These are phyloP conservation scores for Psittacula echo DNA, from an alignment of 2,797 vertebrate species.

Conservation along the genomic window DNA sequence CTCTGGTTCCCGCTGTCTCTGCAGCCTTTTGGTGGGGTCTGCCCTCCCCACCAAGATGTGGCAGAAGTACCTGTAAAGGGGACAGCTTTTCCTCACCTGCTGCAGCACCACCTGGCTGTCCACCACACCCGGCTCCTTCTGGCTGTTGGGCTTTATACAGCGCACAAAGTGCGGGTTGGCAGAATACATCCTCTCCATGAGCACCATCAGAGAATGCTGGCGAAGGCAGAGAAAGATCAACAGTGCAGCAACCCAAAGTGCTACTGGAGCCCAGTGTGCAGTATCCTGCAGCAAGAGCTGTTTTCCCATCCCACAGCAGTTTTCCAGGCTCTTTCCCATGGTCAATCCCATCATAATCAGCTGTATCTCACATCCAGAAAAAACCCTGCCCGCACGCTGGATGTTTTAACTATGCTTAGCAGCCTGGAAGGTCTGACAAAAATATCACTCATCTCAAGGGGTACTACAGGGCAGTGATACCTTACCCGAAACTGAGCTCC, in stretches of 20 bases:
- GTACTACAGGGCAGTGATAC: not conserved
- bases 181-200: constrained; percentile 83
- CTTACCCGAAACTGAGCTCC: constrained; percentile 80
- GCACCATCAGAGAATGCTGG: constrained; percentile 79
- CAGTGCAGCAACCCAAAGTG: not conserved
- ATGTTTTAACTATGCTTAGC: not conserved
- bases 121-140: constrained; percentile 74
- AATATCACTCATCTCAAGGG: not conserved
- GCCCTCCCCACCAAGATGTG: not conserved
- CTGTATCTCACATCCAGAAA: not conserved
- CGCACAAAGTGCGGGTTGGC: constrained; percentile 80
- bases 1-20: not conserved
- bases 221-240: not conserved
- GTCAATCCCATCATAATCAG: not conserved
- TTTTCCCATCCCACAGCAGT: not conserved
- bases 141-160: constrained; percentile 81
- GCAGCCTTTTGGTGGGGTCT: not conserved
- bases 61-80: not conserved
- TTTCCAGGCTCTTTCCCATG: not conserved
- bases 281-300: not conserved
- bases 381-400: not conserved
- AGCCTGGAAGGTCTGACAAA: not conserved
- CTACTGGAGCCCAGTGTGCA: not conserved
- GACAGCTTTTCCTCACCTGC: constrained; percentile 68
- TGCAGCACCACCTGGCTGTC: constrained; percentile 75